Conservation (phyloP, 2,113 vertebrate species). For the Micronycteris hirsuta region DNA sequence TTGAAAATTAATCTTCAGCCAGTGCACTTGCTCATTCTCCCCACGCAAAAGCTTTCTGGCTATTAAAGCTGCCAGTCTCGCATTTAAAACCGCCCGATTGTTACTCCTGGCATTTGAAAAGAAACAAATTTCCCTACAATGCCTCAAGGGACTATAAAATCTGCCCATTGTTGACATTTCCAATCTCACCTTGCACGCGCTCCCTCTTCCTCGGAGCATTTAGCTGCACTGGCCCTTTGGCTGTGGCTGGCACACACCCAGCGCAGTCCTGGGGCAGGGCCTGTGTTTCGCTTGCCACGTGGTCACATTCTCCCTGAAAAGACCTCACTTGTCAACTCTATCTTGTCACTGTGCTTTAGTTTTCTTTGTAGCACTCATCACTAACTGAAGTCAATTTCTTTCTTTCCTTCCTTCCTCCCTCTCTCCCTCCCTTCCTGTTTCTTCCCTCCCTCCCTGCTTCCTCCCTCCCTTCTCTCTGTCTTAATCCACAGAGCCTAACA, state of each 20-base stretch:
- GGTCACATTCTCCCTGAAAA: neutral
- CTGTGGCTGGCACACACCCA: no score
- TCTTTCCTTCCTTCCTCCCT: neutral
- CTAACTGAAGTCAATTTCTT: neutral
- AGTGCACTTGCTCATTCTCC: neutral
- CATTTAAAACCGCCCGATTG: neutral
- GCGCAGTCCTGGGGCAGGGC: neutral
- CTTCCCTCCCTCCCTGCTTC: rapidly evolving
- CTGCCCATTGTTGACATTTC: neutral
- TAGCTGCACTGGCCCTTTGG: rapidly evolving
- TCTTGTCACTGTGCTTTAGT: neutral
- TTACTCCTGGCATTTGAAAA: constrained; percentile 7
- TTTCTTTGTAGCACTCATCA: neutral
- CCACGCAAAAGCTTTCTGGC: neutral
- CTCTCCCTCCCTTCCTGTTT: no score
- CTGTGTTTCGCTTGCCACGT: neutral
- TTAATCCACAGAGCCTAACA: neutral
- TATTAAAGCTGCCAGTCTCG: neutral
- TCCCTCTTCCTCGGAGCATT: neutral
- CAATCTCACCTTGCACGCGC: rapidly evolving
- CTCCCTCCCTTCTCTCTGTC: neutral
- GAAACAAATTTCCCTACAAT: neutral
- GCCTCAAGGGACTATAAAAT: neutral
- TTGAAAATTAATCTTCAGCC: neutral
- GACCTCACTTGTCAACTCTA: neutral